Evolutionary conservation across 2,797 vertebrate genomes (phyloP).

Genomic region (Leptatherina wallacei): DNA sequence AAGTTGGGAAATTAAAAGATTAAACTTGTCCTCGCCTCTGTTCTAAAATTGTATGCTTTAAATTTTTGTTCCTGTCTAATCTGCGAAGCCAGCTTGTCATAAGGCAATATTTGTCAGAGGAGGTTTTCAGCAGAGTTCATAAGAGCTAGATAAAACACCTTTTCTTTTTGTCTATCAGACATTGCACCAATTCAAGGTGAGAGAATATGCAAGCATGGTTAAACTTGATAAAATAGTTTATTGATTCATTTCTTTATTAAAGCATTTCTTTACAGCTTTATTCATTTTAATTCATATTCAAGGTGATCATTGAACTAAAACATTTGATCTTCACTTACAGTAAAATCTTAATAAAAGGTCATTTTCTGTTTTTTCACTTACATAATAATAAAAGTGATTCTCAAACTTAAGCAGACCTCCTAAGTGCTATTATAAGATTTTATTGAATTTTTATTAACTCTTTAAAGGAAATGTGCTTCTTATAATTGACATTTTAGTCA

Average conservation of each 20-base stretch:
- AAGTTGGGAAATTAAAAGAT: slow-evolving; percentile 31
- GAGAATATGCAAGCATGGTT: slow-evolving; percentile 6
- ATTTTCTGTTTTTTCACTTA: neutral
- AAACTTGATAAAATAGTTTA: neutral
- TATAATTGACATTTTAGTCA: slow-evolving; percentile 16
- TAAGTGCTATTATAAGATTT: neutral
- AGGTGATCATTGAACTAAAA: neutral
- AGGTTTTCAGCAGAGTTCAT: neutral
- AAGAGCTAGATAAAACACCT: neutral
- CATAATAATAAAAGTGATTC: neutral
- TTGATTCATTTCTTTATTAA: neutral
- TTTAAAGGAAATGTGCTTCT: slow-evolving; percentile 27
- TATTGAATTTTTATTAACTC: slow-evolving; percentile 9
- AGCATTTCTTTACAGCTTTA: neutral
- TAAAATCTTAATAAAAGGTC: neutral
- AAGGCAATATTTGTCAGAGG: slow-evolving; percentile 20
- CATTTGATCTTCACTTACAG: neutral
- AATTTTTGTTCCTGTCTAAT: slow-evolving; percentile 38
- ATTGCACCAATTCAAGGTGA: slow-evolving; percentile 1
- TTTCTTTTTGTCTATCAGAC: neutral
- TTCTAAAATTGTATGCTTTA: slow-evolving; percentile 18
- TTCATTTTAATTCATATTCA: neutral
- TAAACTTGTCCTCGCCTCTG: slow-evolving; percentile 17
- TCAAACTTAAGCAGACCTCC: neutral
- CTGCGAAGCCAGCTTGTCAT: slow-evolving; percentile 8